Base-by-base conservation (phyloP, 2,888 invertebrate species). In the Endotricha flammealis region DNA sequence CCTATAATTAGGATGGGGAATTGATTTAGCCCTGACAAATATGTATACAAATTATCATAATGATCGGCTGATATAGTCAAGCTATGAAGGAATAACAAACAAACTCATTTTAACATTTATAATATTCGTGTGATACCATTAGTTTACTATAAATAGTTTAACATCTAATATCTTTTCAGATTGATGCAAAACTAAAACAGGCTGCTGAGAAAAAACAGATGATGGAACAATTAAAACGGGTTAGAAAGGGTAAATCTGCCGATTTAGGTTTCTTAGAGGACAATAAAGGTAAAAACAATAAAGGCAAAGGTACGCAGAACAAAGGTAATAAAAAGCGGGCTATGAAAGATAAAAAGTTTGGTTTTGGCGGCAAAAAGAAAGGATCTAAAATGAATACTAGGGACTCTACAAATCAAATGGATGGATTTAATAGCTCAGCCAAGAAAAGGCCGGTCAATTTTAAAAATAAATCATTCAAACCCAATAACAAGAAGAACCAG, bases 361-460 rank as follows among this genome's bases (percentile, higher is more conserved):
- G 99, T 0, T 97, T 94, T 78, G 98, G 99, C 17, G 98, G 98
- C 0, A 96, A 96, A 69, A 99, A 99, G 83, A 93, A 93, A 61
- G 94, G 97, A 0, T 88, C 90, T 0, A 99, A 99, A 71, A 80
- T 90, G 29, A 99, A 99, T 64, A 96, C 95, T 0, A 92, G 91
- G 49, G 91, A 94, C 0, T 97, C 96, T 47, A 86, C 92, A 0
- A 90, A 89, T 17, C 90, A 92, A 63, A 88, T 91, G 57, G 90
- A 90, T 9, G 91, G 91, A 0, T 85, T 82, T 24, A 86, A 86
- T 40, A 82, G 83, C 29, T 78, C 80, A 0, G 60, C 72, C 0
- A 79, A 76, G 37, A 79, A 78, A 39, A 79, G 68, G 37, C 68
- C 70, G 0, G 68, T 64, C 37, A 68, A 79, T 44, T 76, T 72